Base-by-base conservation (phyloP, 2,888 invertebrate species). In the Sturmia bella region DNA sequence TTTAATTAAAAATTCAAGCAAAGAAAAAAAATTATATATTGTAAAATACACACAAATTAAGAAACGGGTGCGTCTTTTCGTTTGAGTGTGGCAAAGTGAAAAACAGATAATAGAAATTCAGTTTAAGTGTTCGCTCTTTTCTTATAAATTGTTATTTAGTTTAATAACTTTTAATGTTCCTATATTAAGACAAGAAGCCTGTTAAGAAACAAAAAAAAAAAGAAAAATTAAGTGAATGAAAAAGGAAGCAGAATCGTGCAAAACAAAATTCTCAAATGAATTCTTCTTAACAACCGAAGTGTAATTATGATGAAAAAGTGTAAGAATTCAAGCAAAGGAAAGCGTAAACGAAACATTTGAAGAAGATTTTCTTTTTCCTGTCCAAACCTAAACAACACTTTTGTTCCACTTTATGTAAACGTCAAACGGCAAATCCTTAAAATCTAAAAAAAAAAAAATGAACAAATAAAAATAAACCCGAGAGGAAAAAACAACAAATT, bases 21-120 rank as follows among this genome's bases (percentile, higher is more conserved):
- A 64, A 76, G 50, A 72, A 70, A 66, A 74, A 76, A 56, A n/a
- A n/a, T n/a, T n/a, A n/a, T 56, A 70, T 70, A 45, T 76, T 41
- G 69, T 52, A 64, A 74, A 74, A 63, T 56, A 37, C 54, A 83
- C 64, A 75, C 48, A 80, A 69, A 37, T 78, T 70, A 48, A 75
- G 74, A 81, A 70, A 83, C 84, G 85, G 84, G 84, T 84, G 85
- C 85, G 85, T 83, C 85, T 77, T 84, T 76, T 73, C 72, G 66
- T 66, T 64, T 32, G 45, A 78, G 57, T 63, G 78, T 61, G 43
- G 17, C 64, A 66, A 73, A 56, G 9, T 39, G 63, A 59, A 61
- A 19, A 37, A 45, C 64, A 52, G 43, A 59, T 64, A 76, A 57
- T n/a, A 61, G 56, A 73, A 82, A 72, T 27, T 61, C 2, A 37